Evolutionary conservation across 1,140 invertebrate genomes (phyloP).

Genomic region (Maconellicoccus hirsutus): DNA sequence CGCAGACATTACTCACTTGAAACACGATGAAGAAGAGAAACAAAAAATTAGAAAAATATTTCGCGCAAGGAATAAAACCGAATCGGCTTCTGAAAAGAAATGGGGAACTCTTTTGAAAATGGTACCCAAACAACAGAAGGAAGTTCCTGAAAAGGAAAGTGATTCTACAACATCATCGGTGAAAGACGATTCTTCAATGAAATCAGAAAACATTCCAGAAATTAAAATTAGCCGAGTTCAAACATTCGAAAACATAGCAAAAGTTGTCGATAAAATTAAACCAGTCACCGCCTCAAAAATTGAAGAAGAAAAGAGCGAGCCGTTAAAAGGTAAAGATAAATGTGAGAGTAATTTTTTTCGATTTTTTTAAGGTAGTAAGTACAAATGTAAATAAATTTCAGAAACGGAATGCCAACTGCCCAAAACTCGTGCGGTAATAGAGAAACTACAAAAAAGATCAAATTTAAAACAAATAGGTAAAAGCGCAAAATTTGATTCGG

Average conservation of each 20-base stretch:
- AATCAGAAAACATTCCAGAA: background rate
- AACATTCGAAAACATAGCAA: background rate
- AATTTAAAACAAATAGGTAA: slow-evolving; percentile 3
- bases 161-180: background rate
- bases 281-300: background rate
- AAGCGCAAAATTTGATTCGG: background rate
- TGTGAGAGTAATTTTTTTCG: background rate
- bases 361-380: too few relatives aligned
- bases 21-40: slow-evolving; percentile 5
- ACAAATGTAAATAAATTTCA: background rate
- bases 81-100: background rate
- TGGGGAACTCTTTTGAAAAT: background rate
- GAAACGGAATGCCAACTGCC: background rate
- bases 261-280: background rate
- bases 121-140: background rate
- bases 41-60: slow-evolving; percentile 17
- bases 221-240: background rate
- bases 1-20: background rate
- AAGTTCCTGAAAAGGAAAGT: background rate
- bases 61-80: background rate
- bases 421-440: background rate
- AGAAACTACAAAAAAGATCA: background rate
- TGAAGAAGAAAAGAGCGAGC: background rate
- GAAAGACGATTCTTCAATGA: background rate
- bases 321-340: background rate